Conservation (phyloP, 2,113 vertebrate genomes). For the Erpornis zantholeuca region DNA sequence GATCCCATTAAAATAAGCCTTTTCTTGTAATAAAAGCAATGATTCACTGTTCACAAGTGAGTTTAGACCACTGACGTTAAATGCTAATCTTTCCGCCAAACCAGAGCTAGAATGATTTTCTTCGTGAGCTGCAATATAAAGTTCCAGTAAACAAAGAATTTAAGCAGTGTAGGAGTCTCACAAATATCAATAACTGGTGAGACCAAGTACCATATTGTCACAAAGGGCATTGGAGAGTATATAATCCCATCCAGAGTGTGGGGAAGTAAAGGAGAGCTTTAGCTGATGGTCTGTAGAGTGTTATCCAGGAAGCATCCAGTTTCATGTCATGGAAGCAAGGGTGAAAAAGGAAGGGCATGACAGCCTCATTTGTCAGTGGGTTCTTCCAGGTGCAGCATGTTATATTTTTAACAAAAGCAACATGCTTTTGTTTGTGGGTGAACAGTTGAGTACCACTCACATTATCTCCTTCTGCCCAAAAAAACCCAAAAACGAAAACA, state of each 20-base stretch:
- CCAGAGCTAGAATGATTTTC: neutral
- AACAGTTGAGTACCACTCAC: neutral
- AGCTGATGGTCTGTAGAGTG: neutral
- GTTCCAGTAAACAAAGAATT: neutral
- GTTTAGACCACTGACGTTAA: neutral
- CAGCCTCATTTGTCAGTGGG: neutral
- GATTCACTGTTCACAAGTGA: slow-evolving; percentile 20
- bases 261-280: neutral
- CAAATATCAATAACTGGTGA: neutral
- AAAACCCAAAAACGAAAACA: neutral
- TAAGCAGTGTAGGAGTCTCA: neutral
- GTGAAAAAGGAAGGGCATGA: neutral
- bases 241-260: neutral
- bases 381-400: neutral
- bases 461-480: neutral
- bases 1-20: neutral
- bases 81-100: neutral
- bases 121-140: neutral
- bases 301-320: neutral
- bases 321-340: neutral
- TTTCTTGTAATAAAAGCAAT: neutral
- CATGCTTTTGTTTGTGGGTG: fast-evolving
- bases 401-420: neutral
- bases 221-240: neutral
- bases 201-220: neutral